A percentile compares a stretch with the other conserved stretches of the same genome.
These are phyloP conservation scores for Siniperca obscura DNA, from an alignment of 2,797 vertebrate genomes.

Conservation along the genomic window DNA sequence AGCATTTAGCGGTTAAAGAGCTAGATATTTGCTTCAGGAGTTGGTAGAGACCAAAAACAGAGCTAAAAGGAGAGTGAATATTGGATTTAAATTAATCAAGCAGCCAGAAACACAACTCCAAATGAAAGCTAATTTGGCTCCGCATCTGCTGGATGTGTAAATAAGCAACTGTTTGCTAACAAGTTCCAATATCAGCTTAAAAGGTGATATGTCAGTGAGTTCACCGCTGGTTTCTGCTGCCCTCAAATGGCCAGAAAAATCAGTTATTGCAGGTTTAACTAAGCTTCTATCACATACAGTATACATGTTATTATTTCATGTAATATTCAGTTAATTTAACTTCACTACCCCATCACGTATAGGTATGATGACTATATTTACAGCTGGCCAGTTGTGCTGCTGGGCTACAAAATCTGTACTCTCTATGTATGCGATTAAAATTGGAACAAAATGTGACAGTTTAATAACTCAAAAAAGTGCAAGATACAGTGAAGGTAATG, in stretches of 20 bases:
- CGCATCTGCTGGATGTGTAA: too few species aligned
- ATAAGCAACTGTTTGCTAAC: neutral
- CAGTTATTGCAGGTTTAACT: neutral
- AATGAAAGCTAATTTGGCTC: too few species aligned
- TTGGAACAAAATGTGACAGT: neutral
- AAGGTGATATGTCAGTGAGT: neutral
- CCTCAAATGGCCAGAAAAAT: neutral
- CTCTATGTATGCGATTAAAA: neutral
- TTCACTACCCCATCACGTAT: too few species aligned
- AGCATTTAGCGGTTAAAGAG: neutral
- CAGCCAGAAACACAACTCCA: too few species aligned
- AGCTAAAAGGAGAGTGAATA: neutral
- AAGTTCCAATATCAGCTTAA: neutral
- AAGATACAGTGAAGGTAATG: neutral
- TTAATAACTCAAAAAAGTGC: neutral
- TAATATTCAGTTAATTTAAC: too few species aligned
- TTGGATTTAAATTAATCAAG: neutral
- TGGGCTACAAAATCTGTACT: neutral
- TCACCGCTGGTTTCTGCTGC: too few species aligned
- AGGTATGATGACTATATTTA: neutral
- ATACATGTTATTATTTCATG: neutral
- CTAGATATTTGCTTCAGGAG: neutral
- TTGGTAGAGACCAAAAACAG: neutral
- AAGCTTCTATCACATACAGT: neutral
- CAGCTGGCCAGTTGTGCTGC: neutral